Evolutionary conservation across 2,797 vertebrate species (phyloP), one percentile per base, ranked within the genome.

Genomic region (Distichodus sexfasciatus): DNA sequence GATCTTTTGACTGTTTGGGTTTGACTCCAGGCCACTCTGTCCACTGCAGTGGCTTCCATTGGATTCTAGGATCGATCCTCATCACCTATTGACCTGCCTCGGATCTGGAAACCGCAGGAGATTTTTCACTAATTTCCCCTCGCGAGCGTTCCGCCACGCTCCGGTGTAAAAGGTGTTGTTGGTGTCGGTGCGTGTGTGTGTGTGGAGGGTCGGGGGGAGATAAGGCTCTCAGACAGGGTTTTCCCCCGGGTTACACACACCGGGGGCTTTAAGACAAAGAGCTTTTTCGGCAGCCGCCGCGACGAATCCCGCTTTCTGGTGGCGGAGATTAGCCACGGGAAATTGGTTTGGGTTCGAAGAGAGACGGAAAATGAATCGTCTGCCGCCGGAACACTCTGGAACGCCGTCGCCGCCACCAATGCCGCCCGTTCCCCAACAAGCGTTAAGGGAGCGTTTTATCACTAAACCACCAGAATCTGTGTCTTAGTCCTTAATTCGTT

Each of bases 401-500:
- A 43, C 41, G 23, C 38, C 55, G 71, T 50, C 60, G 75, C 19
- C 31, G 41, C 19, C 41, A 28, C 38, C 55, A 72, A 48, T 57
- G 75, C 19, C 31, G 41, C 19, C 35, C 51, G 4, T 24, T 41
- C 31, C 50, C 29, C 29, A 44, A 15, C 15, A n/a, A n/a, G 53
- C 59, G 50, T 38, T 36, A 58, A 48, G 46, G 54, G 23, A 65
- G 75, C 74, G 78, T 77, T 77, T 84, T 83, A 79, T 84, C 81
- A 46, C 57, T 2, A 69, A 44, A 53, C 50, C 57, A 51, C 15
- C n/a, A n/a, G n/a, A n/a, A n/a, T n/a, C n/a, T n/a, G n/a, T n/a
- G n/a, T n/a, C n/a, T n/a, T n/a, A n/a, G n/a, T n/a, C n/a, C n/a
- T n/a, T n/a, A n/a, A n/a, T n/a, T n/a, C n/a, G n/a, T n/a, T n/a